Evolutionary conservation across 1,140 invertebrate species (phyloP).

Genomic region (Drosophila takahashii): DNA sequence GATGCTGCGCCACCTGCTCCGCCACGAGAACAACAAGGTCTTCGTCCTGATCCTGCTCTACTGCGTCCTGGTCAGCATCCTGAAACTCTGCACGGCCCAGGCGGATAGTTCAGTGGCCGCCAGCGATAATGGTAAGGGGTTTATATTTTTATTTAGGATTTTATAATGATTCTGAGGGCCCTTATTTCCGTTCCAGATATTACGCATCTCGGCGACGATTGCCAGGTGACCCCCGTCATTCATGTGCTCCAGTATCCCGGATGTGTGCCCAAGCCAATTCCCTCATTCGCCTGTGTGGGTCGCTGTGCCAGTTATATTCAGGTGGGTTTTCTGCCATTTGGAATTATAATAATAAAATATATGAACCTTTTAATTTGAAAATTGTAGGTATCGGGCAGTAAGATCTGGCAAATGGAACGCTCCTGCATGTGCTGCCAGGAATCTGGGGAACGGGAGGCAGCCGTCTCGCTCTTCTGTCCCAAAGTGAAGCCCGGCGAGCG

Average conservation of each 20-base stretch:
- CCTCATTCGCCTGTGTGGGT: constrained; percentile 96
- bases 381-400: constrained; percentile 93
- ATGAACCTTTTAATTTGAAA: too few species aligned
- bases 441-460: constrained; percentile 95
- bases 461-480: constrained; percentile 94
- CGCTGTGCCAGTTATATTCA: constrained; percentile 96
- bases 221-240: constrained; percentile 95
- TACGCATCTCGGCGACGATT: constrained; percentile 89
- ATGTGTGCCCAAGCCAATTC: constrained; percentile 96
- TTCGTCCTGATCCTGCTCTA: constrained; percentile 67
- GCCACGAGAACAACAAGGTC: constrained; percentile 64
- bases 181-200: constrained; percentile 63
- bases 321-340: constrained; percentile 87
- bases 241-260: constrained; percentile 96
- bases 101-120: constrained; percentile 54
- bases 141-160: neutral
- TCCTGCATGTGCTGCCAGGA: constrained; percentile 98
- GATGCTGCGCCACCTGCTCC: constrained; percentile 66
- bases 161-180: neutral
- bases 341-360: too few species aligned
- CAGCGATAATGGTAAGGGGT: constrained; percentile 59
- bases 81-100: constrained; percentile 70
- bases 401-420: constrained; percentile 98
- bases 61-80: constrained; percentile 65
- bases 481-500: constrained; percentile 93